phyloP scores from a whole-genome alignment of 23 tunicate genomes.

The Oikopleura dioica region DNA sequence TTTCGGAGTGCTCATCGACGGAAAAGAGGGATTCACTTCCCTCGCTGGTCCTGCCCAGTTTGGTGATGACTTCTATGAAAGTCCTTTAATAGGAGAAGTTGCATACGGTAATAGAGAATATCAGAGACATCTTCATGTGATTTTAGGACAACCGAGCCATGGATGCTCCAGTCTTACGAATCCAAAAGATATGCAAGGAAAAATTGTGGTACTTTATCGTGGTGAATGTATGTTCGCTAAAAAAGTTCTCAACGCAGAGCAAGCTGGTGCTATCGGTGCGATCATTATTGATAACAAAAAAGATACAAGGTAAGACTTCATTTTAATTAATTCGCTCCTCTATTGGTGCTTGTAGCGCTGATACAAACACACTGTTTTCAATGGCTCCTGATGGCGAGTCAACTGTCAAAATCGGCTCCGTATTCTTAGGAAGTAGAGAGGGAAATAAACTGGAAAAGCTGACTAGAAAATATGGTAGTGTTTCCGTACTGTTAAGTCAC shows the following conservation, averaged over 20 bases:
- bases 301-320: background rate
- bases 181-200: slow-evolving; percentile 26
- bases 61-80: slow-evolving; percentile 18
- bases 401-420: slow-evolving; percentile 25
- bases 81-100: background rate
- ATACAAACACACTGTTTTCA: slow-evolving; percentile 31
- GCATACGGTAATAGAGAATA: background rate
- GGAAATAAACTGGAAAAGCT: slow-evolving; percentile 24
- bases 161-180: slow-evolving; percentile 32
- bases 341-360: slow-evolving; percentile 17
- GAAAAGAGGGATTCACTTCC: slow-evolving; percentile 19
- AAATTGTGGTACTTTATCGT: slow-evolving; percentile 32
- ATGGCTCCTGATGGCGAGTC: slow-evolving; percentile 90
- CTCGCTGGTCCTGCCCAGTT: slow-evolving; percentile 79
- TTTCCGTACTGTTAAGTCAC: too few species aligned
- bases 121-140: too few species aligned
- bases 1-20: background rate
- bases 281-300: slow-evolving; percentile 26
- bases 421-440: slow-evolving; percentile 38
- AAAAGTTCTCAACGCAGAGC: slow-evolving; percentile 39
- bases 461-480: too few species aligned
- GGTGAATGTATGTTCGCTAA: slow-evolving; percentile 75
- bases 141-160: slow-evolving; percentile 19
- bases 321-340: background rate
- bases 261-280: slow-evolving; percentile 47